Evolutionary conservation across 2,113 vertebrate species (phyloP).

Genomic region (Mastomys natalensis): DNA sequence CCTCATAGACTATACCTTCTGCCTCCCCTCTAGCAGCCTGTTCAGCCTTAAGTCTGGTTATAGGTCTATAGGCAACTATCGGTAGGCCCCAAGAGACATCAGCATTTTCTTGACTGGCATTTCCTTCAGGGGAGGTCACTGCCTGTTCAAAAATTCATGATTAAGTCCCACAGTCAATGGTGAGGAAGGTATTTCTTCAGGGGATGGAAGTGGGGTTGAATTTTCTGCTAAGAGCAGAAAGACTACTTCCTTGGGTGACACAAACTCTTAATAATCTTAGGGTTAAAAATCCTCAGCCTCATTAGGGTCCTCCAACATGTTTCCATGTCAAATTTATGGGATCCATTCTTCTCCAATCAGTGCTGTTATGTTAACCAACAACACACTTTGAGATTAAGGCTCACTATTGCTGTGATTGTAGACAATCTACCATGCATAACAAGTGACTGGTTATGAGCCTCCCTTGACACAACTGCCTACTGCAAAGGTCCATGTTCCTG

Average conservation of each 20-base stretch:
- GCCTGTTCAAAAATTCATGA: not conserved
- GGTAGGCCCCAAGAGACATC: not conserved
- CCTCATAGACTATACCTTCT: not conserved
- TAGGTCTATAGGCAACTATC: not conserved
- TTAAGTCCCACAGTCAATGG: not conserved
- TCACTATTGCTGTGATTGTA: not conserved
- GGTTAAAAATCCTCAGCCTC: not conserved
- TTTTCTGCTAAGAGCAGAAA: not conserved
- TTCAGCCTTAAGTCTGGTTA: not conserved
- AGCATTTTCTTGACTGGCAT: not conserved
- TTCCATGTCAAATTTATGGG: not conserved
- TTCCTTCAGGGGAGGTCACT: not conserved
- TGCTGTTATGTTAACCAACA: not conserved
- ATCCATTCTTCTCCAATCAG: not conserved
- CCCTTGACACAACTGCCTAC: not conserved
- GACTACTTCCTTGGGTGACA: not conserved
- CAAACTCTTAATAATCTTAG: not conserved
- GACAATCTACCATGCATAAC: not conserved
- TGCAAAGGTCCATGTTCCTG: not conserved
- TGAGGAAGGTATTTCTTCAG: not conserved
- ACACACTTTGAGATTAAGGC: not conserved
- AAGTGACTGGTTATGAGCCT: not conserved
- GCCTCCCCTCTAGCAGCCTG: not conserved
- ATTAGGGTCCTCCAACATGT: not conserved
- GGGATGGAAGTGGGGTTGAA: not conserved